These are phyloP conservation scores for Acanthiza pusilla DNA, from an alignment of 2,797 vertebrate genomes.

Conservation along the genomic window DNA sequence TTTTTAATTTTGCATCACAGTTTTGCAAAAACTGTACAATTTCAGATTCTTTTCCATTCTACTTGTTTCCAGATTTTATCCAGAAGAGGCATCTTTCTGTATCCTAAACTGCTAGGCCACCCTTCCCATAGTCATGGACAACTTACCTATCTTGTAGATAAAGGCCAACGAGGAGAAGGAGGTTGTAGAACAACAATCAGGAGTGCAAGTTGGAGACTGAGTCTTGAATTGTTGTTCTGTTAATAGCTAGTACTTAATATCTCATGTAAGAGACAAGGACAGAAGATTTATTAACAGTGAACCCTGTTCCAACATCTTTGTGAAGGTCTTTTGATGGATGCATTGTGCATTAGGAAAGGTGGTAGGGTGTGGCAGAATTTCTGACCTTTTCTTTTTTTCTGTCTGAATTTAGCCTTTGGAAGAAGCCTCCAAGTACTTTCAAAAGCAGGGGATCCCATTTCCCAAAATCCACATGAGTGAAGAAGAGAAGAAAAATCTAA, in stretches of 20 bases:
- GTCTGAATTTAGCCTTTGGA: constrained; percentile 73
- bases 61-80: not conserved
- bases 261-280: not conserved
- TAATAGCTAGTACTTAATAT: not conserved
- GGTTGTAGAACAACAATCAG: not conserved
- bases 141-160: not conserved
- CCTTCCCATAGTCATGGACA: not conserved
- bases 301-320: not conserved
- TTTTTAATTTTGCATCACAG: not conserved
- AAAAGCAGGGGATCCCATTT: constrained; percentile 78
- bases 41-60: not conserved
- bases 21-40: rapidly evolving
- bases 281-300: not conserved
- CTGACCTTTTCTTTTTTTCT: not conserved
- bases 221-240: not conserved
- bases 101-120: not conserved
- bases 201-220: not conserved
- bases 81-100: not conserved
- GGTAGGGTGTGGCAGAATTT: not conserved
- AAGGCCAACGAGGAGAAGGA: not conserved
- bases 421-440: constrained; percentile 78
- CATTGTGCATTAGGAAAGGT: not conserved
- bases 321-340: not conserved
- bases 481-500: constrained; percentile 69
- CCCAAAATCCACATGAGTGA: constrained; percentile 73